Percentiles rank a stretch among this genome's conserved stretches.
Evolutionary conservation across 2,797 vertebrate genomes (phyloP).

Genomic region (Sebastes glaucus): DNA sequence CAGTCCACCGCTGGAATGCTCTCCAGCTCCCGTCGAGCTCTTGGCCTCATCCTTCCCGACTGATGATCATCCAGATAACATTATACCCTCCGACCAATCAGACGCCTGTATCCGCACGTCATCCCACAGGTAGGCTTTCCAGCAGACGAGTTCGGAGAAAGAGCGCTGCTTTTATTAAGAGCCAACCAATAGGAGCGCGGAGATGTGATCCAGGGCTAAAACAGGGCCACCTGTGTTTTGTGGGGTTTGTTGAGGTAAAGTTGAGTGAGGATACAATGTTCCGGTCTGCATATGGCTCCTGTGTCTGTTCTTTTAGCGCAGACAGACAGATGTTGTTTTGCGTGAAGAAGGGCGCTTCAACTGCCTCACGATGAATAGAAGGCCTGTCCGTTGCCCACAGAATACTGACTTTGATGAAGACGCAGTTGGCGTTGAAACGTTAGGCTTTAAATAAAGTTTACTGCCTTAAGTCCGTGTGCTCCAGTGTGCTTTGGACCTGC

Average conservation of each 20-base stretch:
- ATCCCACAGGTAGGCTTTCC: constrained; percentile 84
- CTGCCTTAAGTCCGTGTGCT: no score
- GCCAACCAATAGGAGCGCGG: constrained; percentile 77
- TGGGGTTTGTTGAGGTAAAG: constrained; percentile 55
- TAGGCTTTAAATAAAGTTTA: no score
- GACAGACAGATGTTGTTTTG: background rate
- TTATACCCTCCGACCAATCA: constrained; percentile 80
- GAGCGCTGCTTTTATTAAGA: constrained; percentile 81
- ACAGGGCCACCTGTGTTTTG: constrained; percentile 47
- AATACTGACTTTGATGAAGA: no score
- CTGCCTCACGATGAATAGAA: no score
- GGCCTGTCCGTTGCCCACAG: no score
- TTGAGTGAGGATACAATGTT: constrained; percentile 14
- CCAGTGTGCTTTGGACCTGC: no score
- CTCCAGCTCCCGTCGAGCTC: constrained; percentile 34
- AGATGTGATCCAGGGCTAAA: constrained; percentile 44
- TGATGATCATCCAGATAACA: constrained; percentile 86
- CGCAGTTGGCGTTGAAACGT: no score
- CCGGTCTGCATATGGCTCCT: background rate
- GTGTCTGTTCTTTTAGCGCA: background rate
- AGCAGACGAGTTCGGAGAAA: constrained; percentile 59
- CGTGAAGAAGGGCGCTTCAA: no score
- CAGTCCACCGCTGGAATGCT: constrained; percentile 79
- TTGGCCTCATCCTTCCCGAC: constrained; percentile 72
- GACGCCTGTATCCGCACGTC: constrained; percentile 78